Conservation (phyloP, 2,113 vertebrate genomes). For the Donacobius atricapilla region DNA sequence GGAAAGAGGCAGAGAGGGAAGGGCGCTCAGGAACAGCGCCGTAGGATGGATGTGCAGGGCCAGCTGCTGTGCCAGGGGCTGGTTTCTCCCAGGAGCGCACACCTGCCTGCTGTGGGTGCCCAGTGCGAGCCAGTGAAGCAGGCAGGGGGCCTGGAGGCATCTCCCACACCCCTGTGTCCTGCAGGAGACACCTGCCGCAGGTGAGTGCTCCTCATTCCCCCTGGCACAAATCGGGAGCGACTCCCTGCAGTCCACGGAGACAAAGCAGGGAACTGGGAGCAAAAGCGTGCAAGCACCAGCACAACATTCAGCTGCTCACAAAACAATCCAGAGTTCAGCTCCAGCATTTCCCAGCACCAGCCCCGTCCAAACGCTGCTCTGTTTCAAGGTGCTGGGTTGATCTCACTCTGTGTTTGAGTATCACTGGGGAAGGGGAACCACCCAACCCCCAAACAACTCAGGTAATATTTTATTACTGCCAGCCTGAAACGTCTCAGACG, state of each 20-base stretch:
- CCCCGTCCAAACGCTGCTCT: not conserved
- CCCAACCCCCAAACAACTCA: not conserved
- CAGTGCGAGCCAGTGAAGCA: not conserved
- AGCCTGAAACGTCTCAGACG: not conserved
- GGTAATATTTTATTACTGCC: not conserved
- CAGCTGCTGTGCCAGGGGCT: not conserved
- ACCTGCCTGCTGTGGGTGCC: not conserved
- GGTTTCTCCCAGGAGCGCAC: not conserved
- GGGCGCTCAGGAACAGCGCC: not conserved
- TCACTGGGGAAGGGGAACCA: not conserved
- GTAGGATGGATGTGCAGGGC: not conserved
- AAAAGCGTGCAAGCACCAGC: not conserved
- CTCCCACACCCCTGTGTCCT: not conserved
- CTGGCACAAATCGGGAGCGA: not conserved
- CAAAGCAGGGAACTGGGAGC: not conserved
- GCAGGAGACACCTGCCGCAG: not conserved
- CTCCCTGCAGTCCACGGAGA: not conserved
- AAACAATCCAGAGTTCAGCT: not conserved
- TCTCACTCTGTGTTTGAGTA: accelerated
- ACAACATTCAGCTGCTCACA: not conserved
- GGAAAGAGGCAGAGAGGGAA: not conserved
- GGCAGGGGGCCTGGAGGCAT: not conserved
- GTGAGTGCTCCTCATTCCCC: not conserved
- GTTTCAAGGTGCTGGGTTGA: not conserved
- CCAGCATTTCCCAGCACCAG: not conserved